Evolutionary conservation across 2,113 vertebrate species (phyloP).

Genomic region (Tragulus kanchil): DNA sequence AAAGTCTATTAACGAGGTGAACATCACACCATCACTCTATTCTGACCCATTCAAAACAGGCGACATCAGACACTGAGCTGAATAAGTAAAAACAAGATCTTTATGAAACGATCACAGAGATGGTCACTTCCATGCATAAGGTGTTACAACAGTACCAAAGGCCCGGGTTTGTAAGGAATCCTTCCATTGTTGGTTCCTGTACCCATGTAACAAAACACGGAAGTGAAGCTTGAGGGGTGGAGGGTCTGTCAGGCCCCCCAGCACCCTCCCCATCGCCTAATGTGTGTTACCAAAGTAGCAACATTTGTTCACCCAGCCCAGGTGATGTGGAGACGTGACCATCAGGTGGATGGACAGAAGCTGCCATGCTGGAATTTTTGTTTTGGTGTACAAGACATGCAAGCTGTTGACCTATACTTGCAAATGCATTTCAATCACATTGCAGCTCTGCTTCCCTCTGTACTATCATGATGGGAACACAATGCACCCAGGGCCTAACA

Average conservation of each 20-base stretch:
- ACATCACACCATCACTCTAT: background rate
- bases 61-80: background rate
- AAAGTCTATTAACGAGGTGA: conserved; percentile 46
- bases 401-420: background rate
- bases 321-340: background rate
- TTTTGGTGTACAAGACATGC: background rate
- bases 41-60: background rate
- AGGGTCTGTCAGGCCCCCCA: background rate
- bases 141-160: background rate
- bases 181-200: background rate
- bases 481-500: background rate
- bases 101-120: background rate
- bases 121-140: background rate
- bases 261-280: background rate
- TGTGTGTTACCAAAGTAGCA: background rate
- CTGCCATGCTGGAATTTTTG: background rate
- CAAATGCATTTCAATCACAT: background rate
- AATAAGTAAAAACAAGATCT: background rate
- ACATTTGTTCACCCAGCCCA: background rate
- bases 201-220: background rate
- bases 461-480: background rate
- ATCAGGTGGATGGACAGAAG: background rate
- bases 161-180: background rate
- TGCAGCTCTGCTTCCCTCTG: background rate
- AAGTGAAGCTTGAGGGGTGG: background rate